Base-by-base conservation (phyloP, 2,113 vertebrate species). In the Sterna hirundo region DNA sequence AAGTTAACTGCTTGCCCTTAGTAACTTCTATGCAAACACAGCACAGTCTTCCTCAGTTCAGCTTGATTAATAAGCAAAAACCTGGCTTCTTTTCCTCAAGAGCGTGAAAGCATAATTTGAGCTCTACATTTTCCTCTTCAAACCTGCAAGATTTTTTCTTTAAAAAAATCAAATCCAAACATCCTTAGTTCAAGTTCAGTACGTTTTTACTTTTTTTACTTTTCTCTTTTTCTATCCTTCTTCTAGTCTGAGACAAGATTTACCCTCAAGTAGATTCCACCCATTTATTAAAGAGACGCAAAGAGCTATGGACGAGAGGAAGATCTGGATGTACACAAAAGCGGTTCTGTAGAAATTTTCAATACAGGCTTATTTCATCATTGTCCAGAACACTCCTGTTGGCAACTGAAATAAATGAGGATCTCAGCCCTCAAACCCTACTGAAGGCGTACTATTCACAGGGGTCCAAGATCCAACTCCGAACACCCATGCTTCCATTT, bases 21-120 rank as follows among this genome's bases (percentile, higher is more conserved):
- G 90, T 89, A 96, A 93, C 83, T 88, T 97, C 89, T 91, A 79
- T 60, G 78, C 58, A 93, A 94, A 96, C 51, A 85, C 46, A 91
- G 57, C 64, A 71, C 86, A 82, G 65, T 21, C 64, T 91, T 90
- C 81, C 52, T 65, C 61, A 88, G 85, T 94, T 91, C 74, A 72
- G 52, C 14, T n/a, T 86, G 82, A 90, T 88, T 93, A 96, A 96
- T 95, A 93, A 90, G 76, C 72, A 90, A 92, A 92, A 47, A 64
- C 47, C 52, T 92, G 71, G 47, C 12, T 72, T 70, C n/a, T 76
- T 92, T 95, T 85, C 70, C 47, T 68, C n/a, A 83, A 64, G 26
- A 83, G 29, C 26, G 58, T 75, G 38, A 95, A 93, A 68, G 26
- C 82, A 68, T 66, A 88, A 49, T 51, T 29, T 22, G 13, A 92